Percentiles rank a stretch among this genome's conserved stretches.
Evolutionary conservation across 2,888 invertebrate species (phyloP).

Genomic region (Camptogramma bilineatum): DNA sequence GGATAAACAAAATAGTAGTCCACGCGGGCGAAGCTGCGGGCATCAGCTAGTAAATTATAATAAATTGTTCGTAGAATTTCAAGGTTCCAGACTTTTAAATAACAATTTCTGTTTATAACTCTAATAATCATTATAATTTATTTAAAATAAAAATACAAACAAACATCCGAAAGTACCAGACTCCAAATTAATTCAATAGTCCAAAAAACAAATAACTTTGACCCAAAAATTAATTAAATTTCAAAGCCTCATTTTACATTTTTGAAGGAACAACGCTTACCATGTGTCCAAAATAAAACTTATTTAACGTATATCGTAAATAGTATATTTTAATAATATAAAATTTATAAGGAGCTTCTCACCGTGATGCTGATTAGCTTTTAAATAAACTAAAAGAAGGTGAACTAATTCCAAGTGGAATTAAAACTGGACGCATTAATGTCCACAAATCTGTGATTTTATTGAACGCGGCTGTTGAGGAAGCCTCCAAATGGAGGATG

Average conservation of each 20-base stretch:
- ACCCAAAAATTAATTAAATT: conserved; percentile 58
- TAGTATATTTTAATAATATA: conserved; percentile 57
- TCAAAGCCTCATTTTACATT: conserved; percentile 51
- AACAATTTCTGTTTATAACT: not conserved
- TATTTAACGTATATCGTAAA: conserved; percentile 50
- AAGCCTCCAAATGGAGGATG: conserved; percentile 62
- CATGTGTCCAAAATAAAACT: conserved; percentile 39
- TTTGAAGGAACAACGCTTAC: conserved; percentile 52
- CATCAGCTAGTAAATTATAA: too few relatives aligned
- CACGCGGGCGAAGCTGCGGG: too few relatives aligned
- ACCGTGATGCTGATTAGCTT: conserved; percentile 65
- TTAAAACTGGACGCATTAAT: conserved; percentile 66
- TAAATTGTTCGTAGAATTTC: too few relatives aligned
- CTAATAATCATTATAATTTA: conserved; percentile 9
- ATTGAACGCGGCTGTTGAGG: conserved; percentile 72
- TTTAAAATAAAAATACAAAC: conserved; percentile 4
- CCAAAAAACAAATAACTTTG: conserved; percentile 55
- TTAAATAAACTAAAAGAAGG: conserved; percentile 65
- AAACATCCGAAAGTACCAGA: conserved; percentile 22
- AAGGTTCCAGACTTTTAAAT: too few relatives aligned
- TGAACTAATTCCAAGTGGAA: conserved; percentile 71
- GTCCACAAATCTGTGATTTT: conserved; percentile 75
- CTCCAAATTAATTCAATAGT: conserved; percentile 46
- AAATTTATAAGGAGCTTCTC: conserved; percentile 64
- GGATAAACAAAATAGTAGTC: too few relatives aligned